phyloP scores from a whole-genome alignment of 23 tunicate genomes.

The Ascidia mentula region DNA sequence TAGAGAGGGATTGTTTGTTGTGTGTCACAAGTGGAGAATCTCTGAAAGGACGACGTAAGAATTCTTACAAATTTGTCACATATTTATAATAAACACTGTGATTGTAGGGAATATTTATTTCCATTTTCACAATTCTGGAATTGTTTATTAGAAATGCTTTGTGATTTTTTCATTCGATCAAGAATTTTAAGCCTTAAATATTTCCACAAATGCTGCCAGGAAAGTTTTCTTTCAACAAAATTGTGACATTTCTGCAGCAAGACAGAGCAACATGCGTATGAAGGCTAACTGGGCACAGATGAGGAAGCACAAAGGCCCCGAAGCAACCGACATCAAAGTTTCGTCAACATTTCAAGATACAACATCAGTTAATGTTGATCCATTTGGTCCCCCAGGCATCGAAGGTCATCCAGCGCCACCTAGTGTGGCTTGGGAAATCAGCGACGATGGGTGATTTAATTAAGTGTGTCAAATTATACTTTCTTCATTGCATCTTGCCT shows the following conservation, averaged over 20 bases:
- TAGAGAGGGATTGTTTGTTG: slow-evolving; percentile 63
- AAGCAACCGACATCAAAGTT: slow-evolving; percentile 46
- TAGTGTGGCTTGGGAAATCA: slow-evolving; percentile 16
- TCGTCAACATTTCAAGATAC: not conserved
- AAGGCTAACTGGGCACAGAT: slow-evolving; percentile 79
- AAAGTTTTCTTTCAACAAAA: not conserved
- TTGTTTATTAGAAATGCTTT: not conserved
- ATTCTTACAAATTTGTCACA: not conserved
- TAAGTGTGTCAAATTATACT: too few relatives aligned
- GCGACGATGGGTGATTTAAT: not conserved
- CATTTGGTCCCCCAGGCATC: slow-evolving; percentile 49
- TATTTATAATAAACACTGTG: too few relatives aligned
- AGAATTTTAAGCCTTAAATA: too few relatives aligned
- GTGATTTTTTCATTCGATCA: too few relatives aligned
- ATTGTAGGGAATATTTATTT: not conserved
- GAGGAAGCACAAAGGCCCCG: slow-evolving; percentile 47
- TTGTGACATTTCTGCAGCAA: slow-evolving; percentile 28
- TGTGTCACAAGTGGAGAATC: slow-evolving; percentile 55
- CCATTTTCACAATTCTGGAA: too few relatives aligned
- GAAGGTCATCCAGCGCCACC: not conserved
- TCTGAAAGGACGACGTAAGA: slow-evolving; percentile 67
- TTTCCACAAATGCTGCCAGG: not conserved
- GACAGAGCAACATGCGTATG: slow-evolving; percentile 61
- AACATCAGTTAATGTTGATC: slow-evolving; percentile 26
- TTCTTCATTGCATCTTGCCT: too few relatives aligned